Evolutionary conservation across 35 echinoderm and acorn worm species (phyloP), one percentile per base, ranked within the genome.

Genomic region (Diadema setosum): DNA sequence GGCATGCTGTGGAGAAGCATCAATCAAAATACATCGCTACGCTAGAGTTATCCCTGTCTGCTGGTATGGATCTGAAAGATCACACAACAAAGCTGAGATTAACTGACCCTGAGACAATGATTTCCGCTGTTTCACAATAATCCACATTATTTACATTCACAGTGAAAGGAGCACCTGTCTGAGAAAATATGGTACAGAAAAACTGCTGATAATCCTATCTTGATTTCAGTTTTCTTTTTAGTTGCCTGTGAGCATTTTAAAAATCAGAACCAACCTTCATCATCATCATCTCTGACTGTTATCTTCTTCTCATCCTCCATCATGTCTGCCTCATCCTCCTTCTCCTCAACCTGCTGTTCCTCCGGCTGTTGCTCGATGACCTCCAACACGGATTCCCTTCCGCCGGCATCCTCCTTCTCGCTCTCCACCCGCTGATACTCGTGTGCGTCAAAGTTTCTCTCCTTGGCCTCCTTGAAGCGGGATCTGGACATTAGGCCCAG

Each of bases 371-470:
- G 24, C 20, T 81, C 75, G 9, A 81, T 41, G 2, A 7, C 24
- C 33, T 83, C 78, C 24, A 12, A 17, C 29, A 23, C 52, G 6
- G 65, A 57, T 78, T 36, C 74, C 6, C 37, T 56, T 39, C 43
- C 55, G 27, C 0, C 30, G 23, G 6, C 32, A 35, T 84, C 78
- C 33, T 90, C 87, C n/a, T 87, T 73, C 6, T 82, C 83, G 35
- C 52, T 78, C 65, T 91, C 44, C n/a, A 92, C 80, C n/a, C 85
- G 86, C 37, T 87, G 60, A 48, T 84, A 99, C 34, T 84, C 75
- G 29, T 95, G 93, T 18, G 89, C 42, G 43, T 97, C 95, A 65
- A 74, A 90, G 36, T 97, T 58, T 84, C 91, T 88, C 59, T 93
- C 87, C 0, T 70, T 50, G 4, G 82, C 46, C 42, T 97, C 91